Conservation (phyloP, 2,113 vertebrate genomes). For the Coregonus clupeaformis region DNA sequence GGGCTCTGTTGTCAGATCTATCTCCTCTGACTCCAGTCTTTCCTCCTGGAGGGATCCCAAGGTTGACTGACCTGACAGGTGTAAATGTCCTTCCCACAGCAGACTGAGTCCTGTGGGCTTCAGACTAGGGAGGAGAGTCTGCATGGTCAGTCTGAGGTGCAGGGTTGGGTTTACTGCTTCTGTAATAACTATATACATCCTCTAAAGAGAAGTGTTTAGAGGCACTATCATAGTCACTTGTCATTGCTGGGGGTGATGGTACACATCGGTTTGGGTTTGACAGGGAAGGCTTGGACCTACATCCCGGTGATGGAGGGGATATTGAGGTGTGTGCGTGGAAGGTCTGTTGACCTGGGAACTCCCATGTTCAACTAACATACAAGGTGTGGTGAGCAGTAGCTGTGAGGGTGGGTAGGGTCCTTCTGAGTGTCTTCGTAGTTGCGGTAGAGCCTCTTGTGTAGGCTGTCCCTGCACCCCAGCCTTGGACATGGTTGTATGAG, state of each 20-base stretch:
- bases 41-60: conserved; percentile 72
- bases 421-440: not conserved
- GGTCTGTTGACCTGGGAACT: not conserved
- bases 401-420: not conserved
- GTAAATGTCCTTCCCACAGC: conserved; percentile 64
- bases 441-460: not conserved
- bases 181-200: not conserved
- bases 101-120: conserved; percentile 75
- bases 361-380: not conserved
- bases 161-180: conserved; percentile 57
- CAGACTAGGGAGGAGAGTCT: conserved; percentile 62
- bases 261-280: not conserved
- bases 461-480: too few species aligned
- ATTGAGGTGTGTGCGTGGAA: conserved; percentile 5
- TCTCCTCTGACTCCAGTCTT: conserved; percentile 73
- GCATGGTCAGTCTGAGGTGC: conserved; percentile 45
- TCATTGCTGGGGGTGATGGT: not conserved
- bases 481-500: not conserved
- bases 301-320: conserved; percentile 5
- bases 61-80: conserved; percentile 64
- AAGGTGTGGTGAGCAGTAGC: not conserved
- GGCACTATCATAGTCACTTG: not conserved
- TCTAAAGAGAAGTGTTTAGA: not conserved
- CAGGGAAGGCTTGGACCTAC: not conserved
- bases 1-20: conserved; percentile 79